Base-by-base conservation (phyloP, 2,113 vertebrate genomes). In the Dendropsophus ebraccatus region DNA sequence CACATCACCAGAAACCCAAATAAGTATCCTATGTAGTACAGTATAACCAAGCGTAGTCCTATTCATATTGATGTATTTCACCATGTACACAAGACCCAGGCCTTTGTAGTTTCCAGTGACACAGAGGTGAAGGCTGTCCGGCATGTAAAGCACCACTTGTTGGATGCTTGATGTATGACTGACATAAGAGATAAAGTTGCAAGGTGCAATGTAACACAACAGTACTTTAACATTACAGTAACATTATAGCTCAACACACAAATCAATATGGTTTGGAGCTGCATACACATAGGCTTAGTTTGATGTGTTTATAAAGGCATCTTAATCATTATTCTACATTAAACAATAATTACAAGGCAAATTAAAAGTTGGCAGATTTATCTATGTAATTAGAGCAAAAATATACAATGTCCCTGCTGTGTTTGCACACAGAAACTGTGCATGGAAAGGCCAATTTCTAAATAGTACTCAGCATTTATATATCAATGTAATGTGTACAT, bases 321-420 rank as follows among this genome's bases (percentile, higher is more conserved):
- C 62, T 30, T 35, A 72, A 19, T 72, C 74, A 54, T 32, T 77
- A 77, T 77, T 32, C 13, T 54, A 30, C 25, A 32, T 47, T 74
- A 47, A 25, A 70, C 67, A 70, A 74, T 45, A 47, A 80, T 80
- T 14, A 65, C 35, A 62, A 58, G 35, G n/a, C 78, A 47, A 47
- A 35, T 28, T 14, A 45, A 77, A 54, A 65, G 35, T 65, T 41
- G 35, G 35, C 30, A 62, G 56, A 65, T 28, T 77, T 81, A 47
- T 77, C 74, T 32, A 19, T 21, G 30, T 32, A 74, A 74, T 74
- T 56, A 79, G 14, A 70, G 32, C 10, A 70, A 69, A 70, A 79
- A 58, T 54, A 78, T 79, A 79, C 52, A 79, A 58, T 79, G 52
- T 77, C 52, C 76, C 50, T 37, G 76, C 49, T 79, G 52, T 79